phyloP scores from a whole-genome alignment of 2,113 vertebrate species.

The Thunnus thynnus region DNA sequence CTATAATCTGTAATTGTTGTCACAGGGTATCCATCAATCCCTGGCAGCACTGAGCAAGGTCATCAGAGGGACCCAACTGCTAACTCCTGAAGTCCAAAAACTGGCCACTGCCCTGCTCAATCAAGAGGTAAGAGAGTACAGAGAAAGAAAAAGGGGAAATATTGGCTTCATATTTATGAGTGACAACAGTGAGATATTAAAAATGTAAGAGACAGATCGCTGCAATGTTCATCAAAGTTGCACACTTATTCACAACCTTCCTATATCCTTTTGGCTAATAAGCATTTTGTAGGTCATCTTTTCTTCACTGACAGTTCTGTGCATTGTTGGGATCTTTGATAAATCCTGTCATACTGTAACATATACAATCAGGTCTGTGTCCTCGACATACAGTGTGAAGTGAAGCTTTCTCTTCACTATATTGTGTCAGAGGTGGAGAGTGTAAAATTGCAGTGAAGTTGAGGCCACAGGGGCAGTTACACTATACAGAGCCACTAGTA shows the following conservation, averaged over 20 bases:
- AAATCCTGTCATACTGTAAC: background rate
- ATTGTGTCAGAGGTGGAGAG: background rate
- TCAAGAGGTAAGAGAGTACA: slow-evolving; percentile 90
- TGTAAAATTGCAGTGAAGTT: slow-evolving; percentile 5
- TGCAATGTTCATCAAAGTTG: too few species aligned
- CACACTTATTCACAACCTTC: background rate
- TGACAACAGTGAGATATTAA: too few species aligned
- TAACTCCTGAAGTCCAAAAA: slow-evolving; percentile 92
- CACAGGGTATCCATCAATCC: slow-evolving; percentile 91
- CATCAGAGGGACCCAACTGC: slow-evolving; percentile 92
- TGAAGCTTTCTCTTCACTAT: background rate
- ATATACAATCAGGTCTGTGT: background rate
- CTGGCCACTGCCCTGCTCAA: slow-evolving; percentile 93
- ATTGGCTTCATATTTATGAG: background rate
- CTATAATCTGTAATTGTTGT: slow-evolving; percentile 29
- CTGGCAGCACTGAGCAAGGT: slow-evolving; percentile 97
- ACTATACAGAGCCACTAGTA: slow-evolving; percentile 20
- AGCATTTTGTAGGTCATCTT: background rate
- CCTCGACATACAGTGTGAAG: background rate
- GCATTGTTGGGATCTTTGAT: slow-evolving; percentile 1
- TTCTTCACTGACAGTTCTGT: background rate
- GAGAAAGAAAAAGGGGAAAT: background rate
- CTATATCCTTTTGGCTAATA: too few species aligned
- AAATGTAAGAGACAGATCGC: too few species aligned
- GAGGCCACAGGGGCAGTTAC: slow-evolving; percentile 5